Evolutionary conservation across 64 coral and sea anemone species (phyloP).

Genomic region (Hydrozoanthus tunicans): DNA sequence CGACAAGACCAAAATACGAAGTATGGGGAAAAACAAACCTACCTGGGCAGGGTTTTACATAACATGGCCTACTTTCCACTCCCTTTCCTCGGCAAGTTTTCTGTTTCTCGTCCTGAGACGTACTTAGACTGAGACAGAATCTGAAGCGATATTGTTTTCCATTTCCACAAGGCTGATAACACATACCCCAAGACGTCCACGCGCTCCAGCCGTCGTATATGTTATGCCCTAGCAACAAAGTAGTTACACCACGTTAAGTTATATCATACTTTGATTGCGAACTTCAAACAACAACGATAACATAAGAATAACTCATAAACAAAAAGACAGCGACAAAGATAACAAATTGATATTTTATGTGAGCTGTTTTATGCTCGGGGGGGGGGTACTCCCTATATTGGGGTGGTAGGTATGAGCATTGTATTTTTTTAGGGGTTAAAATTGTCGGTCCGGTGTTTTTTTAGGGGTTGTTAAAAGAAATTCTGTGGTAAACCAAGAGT

Average conservation of each 20-base stretch:
- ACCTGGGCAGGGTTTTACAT: constrained; percentile 79
- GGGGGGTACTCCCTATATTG: no score
- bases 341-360: no score
- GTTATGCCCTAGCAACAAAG: constrained; percentile 44
- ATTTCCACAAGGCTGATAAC: constrained; percentile 69
- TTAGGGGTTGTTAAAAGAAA: no score
- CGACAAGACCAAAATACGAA: neutral
- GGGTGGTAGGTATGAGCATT: no score
- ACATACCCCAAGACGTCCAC: constrained; percentile 80
- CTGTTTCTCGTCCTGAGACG: constrained; percentile 51
- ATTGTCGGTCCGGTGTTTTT: no score
- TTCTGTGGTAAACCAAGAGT: no score
- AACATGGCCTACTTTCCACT: constrained; percentile 65
- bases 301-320: no score
- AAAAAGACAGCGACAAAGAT: no score
- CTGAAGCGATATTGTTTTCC: constrained; percentile 78
- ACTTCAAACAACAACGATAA: no score
- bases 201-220: constrained; percentile 78
- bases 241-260: neutral
- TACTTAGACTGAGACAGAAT: constrained; percentile 76
- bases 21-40: neutral
- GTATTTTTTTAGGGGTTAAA: no score
- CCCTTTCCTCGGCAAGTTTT: constrained; percentile 62
- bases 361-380: no score
- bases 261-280: no score